Evolutionary conservation across 2,113 vertebrate species (phyloP).

Genomic region (Corythoichthys intestinalis): DNA sequence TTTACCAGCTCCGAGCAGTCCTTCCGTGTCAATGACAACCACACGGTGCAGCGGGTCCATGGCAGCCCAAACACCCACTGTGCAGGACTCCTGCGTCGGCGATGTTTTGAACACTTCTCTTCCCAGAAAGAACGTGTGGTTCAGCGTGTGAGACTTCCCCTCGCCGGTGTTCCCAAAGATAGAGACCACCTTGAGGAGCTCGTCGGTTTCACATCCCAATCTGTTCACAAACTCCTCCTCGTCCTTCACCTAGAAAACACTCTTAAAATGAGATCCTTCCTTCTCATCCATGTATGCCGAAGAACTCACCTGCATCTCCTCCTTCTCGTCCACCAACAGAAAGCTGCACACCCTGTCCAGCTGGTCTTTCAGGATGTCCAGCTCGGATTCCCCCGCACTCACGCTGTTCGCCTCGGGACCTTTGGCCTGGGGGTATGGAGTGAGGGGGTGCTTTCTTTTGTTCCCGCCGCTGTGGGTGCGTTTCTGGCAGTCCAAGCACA

Average conservation of each 20-base stretch:
- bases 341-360: slow-evolving; percentile 91
- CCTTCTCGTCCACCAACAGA: slow-evolving; percentile 92
- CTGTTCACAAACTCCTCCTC: slow-evolving; percentile 89
- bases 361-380: slow-evolving; percentile 77
- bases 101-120: slow-evolving; percentile 96
- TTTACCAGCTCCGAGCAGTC: slow-evolving; percentile 84
- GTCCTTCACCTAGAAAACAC: slow-evolving; percentile 79
- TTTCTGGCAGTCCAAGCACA: slow-evolving; percentile 95
- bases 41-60: slow-evolving; percentile 90
- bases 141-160: slow-evolving; percentile 97
- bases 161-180: slow-evolving; percentile 98
- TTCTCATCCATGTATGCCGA: not conserved
- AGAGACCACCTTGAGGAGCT: slow-evolving; percentile 95
- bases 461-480: slow-evolving; percentile 87
- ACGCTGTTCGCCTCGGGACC: slow-evolving; percentile 48
- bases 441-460: slow-evolving; percentile 88
- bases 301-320: slow-evolving; percentile 86
- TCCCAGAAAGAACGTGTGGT: slow-evolving; percentile 96
- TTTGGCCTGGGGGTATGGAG: slow-evolving; percentile 64
- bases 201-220: slow-evolving; percentile 84
- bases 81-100: slow-evolving; percentile 95
- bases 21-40: slow-evolving; percentile 93
- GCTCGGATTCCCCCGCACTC: slow-evolving; percentile 70
- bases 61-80: slow-evolving; percentile 95
- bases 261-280: not conserved